Evolutionary conservation across 2,797 vertebrate species (phyloP).

Genomic region (Hemitrygon akajei): DNA sequence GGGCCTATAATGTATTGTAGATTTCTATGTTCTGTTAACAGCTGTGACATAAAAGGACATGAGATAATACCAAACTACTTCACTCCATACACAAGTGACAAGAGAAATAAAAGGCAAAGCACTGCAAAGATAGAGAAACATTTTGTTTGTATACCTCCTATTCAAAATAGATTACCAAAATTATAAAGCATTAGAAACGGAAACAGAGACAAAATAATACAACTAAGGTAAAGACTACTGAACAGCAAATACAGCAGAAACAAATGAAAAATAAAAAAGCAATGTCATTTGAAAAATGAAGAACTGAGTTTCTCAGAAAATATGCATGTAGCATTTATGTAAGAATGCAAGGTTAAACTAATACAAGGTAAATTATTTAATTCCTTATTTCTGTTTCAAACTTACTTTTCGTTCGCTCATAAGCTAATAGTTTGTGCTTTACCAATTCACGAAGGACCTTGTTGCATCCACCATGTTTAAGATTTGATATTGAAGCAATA

Average conservation of each 20-base stretch:
- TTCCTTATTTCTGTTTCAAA: constrained; percentile 38
- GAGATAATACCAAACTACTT: not conserved
- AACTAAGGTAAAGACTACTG: no score
- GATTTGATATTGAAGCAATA: constrained; percentile 81
- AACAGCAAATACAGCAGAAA: not conserved
- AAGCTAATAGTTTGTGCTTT: constrained; percentile 86
- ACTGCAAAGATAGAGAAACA: not conserved
- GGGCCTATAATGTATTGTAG: no score
- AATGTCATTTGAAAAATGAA: not conserved
- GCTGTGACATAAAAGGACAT: not conserved
- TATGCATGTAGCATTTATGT: not conserved
- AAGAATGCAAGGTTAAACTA: not conserved
- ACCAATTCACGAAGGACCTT: constrained; percentile 85
- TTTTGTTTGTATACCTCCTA: not conserved
- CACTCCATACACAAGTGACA: not conserved
- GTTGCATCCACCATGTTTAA: constrained; percentile 92
- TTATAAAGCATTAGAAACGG: not conserved
- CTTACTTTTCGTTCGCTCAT: constrained; percentile 82
- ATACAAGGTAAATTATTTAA: not conserved
- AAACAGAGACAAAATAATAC: not conserved
- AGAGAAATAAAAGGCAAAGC: not conserved
- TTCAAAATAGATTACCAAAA: not conserved
- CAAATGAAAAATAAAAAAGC: not conserved
- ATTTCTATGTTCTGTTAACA: not conserved
- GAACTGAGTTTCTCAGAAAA: not conserved